phyloP scores from a whole-genome alignment of 1,140 invertebrate genomes.

The Drosophila aff. region DNA sequence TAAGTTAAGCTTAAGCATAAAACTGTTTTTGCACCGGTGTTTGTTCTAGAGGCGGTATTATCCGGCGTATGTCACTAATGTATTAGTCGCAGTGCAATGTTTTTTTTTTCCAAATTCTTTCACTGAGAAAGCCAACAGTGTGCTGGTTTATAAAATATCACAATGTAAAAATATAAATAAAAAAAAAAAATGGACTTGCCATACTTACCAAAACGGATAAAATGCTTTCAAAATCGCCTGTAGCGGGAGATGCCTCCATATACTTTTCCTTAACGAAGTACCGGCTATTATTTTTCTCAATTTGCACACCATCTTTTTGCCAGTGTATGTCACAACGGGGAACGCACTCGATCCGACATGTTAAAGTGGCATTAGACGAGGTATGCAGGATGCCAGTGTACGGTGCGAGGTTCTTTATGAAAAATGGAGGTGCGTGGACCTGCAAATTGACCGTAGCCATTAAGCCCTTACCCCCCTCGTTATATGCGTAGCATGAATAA shows the following conservation, averaged over 20 bases:
- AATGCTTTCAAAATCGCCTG: slow-evolving; percentile 94
- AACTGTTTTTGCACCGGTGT: too few species aligned
- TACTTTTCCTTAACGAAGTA: slow-evolving; percentile 90
- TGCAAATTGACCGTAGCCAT: slow-evolving; percentile 90
- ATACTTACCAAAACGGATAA: slow-evolving; percentile 90
- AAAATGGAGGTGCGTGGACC: slow-evolving; percentile 93
- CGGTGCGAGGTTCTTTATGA: slow-evolving; percentile 92
- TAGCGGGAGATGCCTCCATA: slow-evolving; percentile 89
- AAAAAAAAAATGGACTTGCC: neutral
- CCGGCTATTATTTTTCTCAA: slow-evolving; percentile 88
- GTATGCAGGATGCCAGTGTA: slow-evolving; percentile 91
- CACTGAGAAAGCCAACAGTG: too few species aligned
- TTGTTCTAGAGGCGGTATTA: too few species aligned
- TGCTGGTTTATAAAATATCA: too few species aligned
- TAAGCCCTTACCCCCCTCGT: slow-evolving; percentile 92
- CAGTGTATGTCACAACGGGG: slow-evolving; percentile 93
- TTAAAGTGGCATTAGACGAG: slow-evolving; percentile 90
- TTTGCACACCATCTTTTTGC: slow-evolving; percentile 90
- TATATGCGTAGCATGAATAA: slow-evolving; percentile 94
- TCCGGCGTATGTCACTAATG: too few species aligned
- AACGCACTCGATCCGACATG: slow-evolving; percentile 95
- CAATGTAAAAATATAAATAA: neutral
- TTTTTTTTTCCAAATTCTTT: too few species aligned
- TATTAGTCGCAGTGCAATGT: too few species aligned
- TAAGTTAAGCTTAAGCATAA: too few species aligned